A percentile compares a stretch with the other conserved stretches of the same genome.
Evolutionary conservation across 2,888 invertebrate species (phyloP).

Genomic region (Dryobotodes eremita): DNA sequence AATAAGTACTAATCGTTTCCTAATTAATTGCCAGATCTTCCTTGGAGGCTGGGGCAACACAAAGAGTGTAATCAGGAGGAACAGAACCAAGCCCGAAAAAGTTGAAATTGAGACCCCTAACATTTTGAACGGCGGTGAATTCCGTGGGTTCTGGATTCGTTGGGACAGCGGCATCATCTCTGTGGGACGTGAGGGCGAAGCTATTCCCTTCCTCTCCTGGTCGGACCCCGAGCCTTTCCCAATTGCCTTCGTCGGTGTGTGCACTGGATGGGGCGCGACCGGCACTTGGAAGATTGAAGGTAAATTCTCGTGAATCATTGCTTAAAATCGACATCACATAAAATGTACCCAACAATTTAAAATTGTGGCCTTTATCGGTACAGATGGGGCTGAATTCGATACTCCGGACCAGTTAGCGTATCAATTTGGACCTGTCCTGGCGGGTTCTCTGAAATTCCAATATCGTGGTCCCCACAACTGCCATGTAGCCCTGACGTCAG

Average conservation of each 20-base stretch:
- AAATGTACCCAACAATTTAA: constrained; percentile 88
- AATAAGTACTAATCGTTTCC: constrained; percentile 1
- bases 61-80: constrained; percentile 95
- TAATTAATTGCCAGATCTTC: constrained; percentile 90
- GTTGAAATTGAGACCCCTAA: constrained; percentile 93
- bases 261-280: constrained; percentile 96
- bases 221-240: constrained; percentile 93
- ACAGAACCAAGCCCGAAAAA: constrained; percentile 94
- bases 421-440: constrained; percentile 90
- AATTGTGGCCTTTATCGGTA: constrained; percentile 78
- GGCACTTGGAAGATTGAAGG: constrained; percentile 96
- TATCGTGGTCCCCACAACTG: constrained; percentile 92
- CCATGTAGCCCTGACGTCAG: constrained; percentile 91
- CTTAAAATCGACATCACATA: constrained; percentile 60
- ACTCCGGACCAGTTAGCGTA: constrained; percentile 91
- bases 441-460: constrained; percentile 90
- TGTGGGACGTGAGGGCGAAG: constrained; percentile 94
- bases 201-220: constrained; percentile 93
- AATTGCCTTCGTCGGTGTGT: constrained; percentile 94
- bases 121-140: constrained; percentile 93
- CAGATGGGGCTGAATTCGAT: constrained; percentile 90
- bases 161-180: constrained; percentile 93
- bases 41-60: constrained; percentile 97
- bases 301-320: constrained; percentile 74
- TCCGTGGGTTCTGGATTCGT: constrained; percentile 96